Percentiles rank a stretch among this genome's conserved stretches.
phyloP scores from a whole-genome alignment of 2,797 vertebrate genomes.

The Oreortyx pictus region DNA sequence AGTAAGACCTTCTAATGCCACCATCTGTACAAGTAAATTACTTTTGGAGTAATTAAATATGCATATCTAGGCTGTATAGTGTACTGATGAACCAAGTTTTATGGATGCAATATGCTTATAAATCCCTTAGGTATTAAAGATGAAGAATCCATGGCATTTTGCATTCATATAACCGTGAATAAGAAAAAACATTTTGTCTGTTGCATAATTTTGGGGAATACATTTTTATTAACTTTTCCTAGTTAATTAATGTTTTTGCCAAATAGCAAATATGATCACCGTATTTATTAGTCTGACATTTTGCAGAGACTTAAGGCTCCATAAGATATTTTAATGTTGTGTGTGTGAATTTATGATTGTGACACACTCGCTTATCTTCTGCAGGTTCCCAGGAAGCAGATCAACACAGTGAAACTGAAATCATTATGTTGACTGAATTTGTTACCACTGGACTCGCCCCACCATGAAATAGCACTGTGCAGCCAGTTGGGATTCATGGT shows the following conservation, averaged over 20 bases:
- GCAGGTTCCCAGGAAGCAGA: conserved; percentile 64
- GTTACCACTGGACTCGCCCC: conserved; percentile 40
- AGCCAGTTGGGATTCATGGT: conserved; percentile 71
- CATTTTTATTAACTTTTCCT: conserved; percentile 70
- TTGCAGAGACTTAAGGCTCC: conserved; percentile 25
- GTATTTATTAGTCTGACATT: conserved; percentile 62
- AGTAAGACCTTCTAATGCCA: conserved; percentile 82
- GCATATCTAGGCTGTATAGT: conserved; percentile 82
- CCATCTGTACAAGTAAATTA: conserved; percentile 83
- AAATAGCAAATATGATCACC: conserved; percentile 46
- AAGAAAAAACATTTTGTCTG: conserved; percentile 52
- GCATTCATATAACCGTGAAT: conserved; percentile 66
- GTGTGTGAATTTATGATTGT: conserved; percentile 53
- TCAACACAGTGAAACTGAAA: conserved; percentile 60
- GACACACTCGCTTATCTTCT: conserved; percentile 50
- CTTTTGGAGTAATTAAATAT: conserved; percentile 85
- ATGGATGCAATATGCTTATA: conserved; percentile 83
- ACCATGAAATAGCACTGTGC: conserved; percentile 62
- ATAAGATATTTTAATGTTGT: conserved; percentile 38
- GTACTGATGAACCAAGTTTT: conserved; percentile 83
- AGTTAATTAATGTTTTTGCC: conserved; percentile 70
- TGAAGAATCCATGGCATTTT: conserved; percentile 73
- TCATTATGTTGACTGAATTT: conserved; percentile 66
- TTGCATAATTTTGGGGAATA: conserved; percentile 60
- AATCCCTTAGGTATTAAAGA: conserved; percentile 81